Evolutionary conservation across 2,797 vertebrate genomes (phyloP).

Genomic region (Trachops cirrhosus): DNA sequence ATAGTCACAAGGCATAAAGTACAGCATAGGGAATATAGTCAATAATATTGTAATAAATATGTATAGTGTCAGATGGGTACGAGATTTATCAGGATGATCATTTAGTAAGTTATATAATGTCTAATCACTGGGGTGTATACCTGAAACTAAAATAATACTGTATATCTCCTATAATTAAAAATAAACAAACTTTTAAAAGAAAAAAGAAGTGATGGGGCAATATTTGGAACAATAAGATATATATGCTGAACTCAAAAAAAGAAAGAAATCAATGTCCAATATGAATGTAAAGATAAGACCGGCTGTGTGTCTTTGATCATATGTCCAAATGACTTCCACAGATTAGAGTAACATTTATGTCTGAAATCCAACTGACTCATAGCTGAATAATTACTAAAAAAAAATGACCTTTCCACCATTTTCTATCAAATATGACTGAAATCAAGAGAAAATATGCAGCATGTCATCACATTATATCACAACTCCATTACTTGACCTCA

Average conservation of each 20-base stretch:
- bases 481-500: conserved; percentile 79
- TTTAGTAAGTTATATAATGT: not conserved
- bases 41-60: not conserved
- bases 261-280: not conserved
- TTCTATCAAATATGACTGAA: conserved; percentile 9
- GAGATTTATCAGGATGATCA: not conserved
- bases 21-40: not conserved
- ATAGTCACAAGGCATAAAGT: not conserved
- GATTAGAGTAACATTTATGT: not conserved
- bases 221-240: not conserved
- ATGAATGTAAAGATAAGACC: not conserved
- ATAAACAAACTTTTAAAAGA: not conserved
- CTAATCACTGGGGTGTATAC: not conserved
- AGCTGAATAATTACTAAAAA: conserved; percentile 11
- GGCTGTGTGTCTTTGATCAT: not conserved
- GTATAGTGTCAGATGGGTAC: not conserved
- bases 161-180: not conserved
- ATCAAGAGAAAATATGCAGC: conserved; percentile 15
- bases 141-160: not conserved
- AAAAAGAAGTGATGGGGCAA: not conserved
- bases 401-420: not conserved
- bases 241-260: not conserved
- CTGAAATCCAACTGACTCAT: conserved; percentile 15
- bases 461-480: conserved; percentile 52
- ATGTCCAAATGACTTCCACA: not conserved